A percentile compares a stretch with the other conserved stretches of the same genome.
Evolutionary conservation across 2,888 invertebrate genomes (phyloP).

Genomic region (Tinea trinotella): DNA sequence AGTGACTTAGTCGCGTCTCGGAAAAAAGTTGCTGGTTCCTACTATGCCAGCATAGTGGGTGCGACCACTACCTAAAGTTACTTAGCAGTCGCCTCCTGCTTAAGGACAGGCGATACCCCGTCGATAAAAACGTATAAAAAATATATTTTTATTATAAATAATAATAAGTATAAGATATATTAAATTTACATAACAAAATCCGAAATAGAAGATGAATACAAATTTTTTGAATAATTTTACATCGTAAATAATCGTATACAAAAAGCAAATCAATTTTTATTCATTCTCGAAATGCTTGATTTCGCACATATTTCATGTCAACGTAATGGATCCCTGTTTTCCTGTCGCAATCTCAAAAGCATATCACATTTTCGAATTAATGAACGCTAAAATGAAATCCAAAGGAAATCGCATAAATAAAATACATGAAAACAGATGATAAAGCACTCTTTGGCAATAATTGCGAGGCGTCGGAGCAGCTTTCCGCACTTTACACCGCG

Average conservation of each 20-base stretch:
- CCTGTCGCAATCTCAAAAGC: neutral
- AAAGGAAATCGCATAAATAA: conserved; percentile 17
- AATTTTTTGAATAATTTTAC: neutral
- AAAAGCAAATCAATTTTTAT: conserved; percentile 11
- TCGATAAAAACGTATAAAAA: too few relatives aligned
- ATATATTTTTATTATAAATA: too few relatives aligned
- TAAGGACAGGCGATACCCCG: too few relatives aligned
- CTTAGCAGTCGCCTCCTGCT: too few relatives aligned
- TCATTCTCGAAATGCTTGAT: neutral
- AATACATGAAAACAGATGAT: conserved; percentile 17
- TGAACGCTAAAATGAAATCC: conserved; percentile 1
- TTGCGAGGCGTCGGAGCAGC: conserved; percentile 43
- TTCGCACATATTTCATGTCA: conserved; percentile 9
- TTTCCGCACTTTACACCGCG: conserved; percentile 45
- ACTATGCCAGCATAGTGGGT: too few relatives aligned
- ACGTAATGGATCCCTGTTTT: conserved; percentile 1
- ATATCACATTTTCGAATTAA: conserved; percentile 14
- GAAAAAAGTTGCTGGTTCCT: too few relatives aligned
- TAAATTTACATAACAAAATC: too few relatives aligned
- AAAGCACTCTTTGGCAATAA: conserved; percentile 42
- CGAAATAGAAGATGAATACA: too few relatives aligned
- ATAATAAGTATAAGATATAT: too few relatives aligned
- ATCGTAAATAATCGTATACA: conserved; percentile 3
- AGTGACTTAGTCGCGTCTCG: too few relatives aligned
- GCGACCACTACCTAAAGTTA: too few relatives aligned